Evolutionary conservation across 2,113 vertebrate species (phyloP).

Genomic region (Agelaius tricolor): DNA sequence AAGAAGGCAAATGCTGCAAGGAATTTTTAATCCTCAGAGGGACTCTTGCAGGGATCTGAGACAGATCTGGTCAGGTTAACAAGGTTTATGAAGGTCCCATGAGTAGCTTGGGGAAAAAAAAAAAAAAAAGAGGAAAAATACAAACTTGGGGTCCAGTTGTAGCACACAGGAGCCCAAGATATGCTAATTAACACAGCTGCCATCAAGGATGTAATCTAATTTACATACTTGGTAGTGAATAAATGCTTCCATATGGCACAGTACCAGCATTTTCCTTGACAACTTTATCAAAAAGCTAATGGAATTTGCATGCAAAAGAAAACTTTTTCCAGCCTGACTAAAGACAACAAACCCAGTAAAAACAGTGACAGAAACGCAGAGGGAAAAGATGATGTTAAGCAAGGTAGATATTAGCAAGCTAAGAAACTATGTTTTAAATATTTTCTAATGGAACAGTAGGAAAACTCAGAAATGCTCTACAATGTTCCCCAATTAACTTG

Average conservation of each 20-base stretch:
- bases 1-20: not conserved
- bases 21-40: not conserved
- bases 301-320: not conserved
- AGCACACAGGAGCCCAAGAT: constrained; percentile 20
- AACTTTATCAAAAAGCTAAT: constrained; percentile 64
- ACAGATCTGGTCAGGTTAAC: not conserved
- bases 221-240: constrained; percentile 61
- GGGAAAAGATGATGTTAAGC: not conserved
- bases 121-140: not conserved
- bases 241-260: constrained; percentile 66
- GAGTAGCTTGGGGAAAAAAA: not conserved
- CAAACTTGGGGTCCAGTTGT: constrained; percentile 13
- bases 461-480: not conserved
- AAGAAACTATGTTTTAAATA: not conserved
- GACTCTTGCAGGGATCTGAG: not conserved
- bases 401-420: not conserved
- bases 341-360: not conserved
- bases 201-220: constrained; percentile 64
- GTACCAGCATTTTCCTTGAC: constrained; percentile 59
- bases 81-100: not conserved
- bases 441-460: not conserved
- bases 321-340: not conserved
- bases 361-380: not conserved
- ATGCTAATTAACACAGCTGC: constrained; percentile 56
- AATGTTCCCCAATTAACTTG: not conserved